Evolutionary conservation across 2,888 invertebrate species (phyloP).

Genomic region (Xylota segnis): DNA sequence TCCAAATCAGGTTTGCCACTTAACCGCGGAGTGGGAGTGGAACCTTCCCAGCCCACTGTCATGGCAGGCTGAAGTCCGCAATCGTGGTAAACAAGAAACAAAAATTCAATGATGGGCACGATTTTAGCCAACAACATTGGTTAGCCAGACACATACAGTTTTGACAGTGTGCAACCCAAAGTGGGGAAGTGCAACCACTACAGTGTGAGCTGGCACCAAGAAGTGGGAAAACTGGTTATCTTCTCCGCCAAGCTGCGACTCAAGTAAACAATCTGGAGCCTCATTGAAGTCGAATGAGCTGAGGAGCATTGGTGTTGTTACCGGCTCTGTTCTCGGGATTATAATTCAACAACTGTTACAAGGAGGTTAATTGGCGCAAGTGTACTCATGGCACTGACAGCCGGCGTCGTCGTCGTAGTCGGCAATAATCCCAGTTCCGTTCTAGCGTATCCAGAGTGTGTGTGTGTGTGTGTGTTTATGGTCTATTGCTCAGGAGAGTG

Average conservation of each 20-base stretch:
- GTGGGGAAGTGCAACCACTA: conserved; percentile 61
- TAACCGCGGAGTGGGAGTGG: conserved; percentile 50
- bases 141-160: conserved; percentile 15
- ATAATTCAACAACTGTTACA: conserved; percentile 42
- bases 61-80: conserved; percentile 56
- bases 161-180: conserved; percentile 37
- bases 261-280: conserved; percentile 22
- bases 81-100: background rate
- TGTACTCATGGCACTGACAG: conserved; percentile 27
- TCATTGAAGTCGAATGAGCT: conserved; percentile 49
- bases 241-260: background rate
- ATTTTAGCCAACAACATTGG: conserved; percentile 58
- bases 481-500: conserved; percentile 55
- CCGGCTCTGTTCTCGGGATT: conserved; percentile 30
- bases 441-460: conserved; percentile 35
- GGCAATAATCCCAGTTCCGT: conserved; percentile 40
- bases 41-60: conserved; percentile 41
- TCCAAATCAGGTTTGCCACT: conserved; percentile 67
- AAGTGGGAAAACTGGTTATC: conserved; percentile 68
- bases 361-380: conserved; percentile 69
- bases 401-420: conserved; percentile 5
- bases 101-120: conserved; percentile 73
- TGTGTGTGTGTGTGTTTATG: conserved; percentile 33
- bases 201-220: conserved; percentile 19
- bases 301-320: conserved; percentile 53